Conservation (phyloP, 2,797 vertebrate species). For the Lycodopsis pacificus region DNA sequence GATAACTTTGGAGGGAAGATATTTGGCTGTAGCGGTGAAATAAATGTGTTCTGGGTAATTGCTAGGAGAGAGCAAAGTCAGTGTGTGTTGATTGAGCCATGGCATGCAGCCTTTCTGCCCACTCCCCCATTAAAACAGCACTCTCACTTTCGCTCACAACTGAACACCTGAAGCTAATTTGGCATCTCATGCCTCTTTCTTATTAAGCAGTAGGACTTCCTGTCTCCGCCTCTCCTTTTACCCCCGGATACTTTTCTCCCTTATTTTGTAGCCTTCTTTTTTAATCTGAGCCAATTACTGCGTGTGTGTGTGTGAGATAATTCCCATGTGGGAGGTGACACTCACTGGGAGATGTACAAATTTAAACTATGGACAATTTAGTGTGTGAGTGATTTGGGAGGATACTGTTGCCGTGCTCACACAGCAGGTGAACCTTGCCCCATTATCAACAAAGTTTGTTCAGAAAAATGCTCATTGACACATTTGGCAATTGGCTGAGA, state of each 20-base stretch:
- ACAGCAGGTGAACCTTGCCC: constrained; percentile 8
- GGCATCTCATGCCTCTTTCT: constrained; percentile 39
- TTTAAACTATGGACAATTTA: constrained; percentile 29
- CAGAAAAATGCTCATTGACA: constrained; percentile 6
- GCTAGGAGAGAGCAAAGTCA: constrained; percentile 54
- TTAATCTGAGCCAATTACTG: constrained; percentile 40
- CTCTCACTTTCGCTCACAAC: constrained; percentile 61
- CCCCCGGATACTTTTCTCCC: neutral
- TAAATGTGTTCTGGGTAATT: constrained; percentile 68
- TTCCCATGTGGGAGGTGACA: constrained; percentile 12
- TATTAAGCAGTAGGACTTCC: constrained; percentile 32
- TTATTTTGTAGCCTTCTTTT: constrained; percentile 13
- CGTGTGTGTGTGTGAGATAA: neutral
- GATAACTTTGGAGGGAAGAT: constrained; percentile 26
- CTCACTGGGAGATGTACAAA: constrained; percentile 5
- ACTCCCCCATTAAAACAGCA: constrained; percentile 64
- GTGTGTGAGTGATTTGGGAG: constrained; percentile 13
- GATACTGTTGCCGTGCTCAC: constrained; percentile 6
- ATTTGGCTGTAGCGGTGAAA: constrained; percentile 44
- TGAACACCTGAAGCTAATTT: constrained; percentile 63
- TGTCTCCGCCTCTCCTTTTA: constrained; percentile 17
- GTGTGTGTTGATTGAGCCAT: constrained; percentile 56
- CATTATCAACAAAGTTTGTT: constrained; percentile 8
- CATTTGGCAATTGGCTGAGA: constrained; percentile 4
- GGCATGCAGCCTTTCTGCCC: constrained; percentile 47